Base-by-base conservation (phyloP, 2,888 invertebrate genomes). In the Pristionchus exspectatus region DNA sequence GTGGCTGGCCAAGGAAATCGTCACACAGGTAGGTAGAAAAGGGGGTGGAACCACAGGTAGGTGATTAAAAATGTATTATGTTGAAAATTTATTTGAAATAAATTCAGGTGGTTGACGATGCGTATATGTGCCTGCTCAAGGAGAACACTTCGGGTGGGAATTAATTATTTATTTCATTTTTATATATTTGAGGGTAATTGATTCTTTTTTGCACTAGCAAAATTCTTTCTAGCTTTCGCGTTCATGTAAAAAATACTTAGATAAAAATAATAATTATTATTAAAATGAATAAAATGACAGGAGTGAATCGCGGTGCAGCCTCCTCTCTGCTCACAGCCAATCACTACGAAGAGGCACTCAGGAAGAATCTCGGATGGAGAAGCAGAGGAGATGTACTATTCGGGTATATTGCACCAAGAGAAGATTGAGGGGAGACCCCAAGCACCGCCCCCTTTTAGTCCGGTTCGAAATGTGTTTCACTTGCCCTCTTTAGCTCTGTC, bases 291-390 rank as follows among this genome's bases (percentile, higher is more conserved):
- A 12, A 50, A 50, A 7, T 9, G 44, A 9, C 44, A 50, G 44
- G 44, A 0, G 12, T 50, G 44, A 27, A 16, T 9, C 50, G 87
- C 44, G 87, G 87, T 7, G 33, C 66, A 10, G 44, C 44, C n/a
- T 0, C 66, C 21, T 16, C 50, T 21, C 69, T 44, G 5, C 54
- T 87, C 27, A 44, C 63, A 0, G 14, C 18, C 2, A 1, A 27
- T 21, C 87, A 87, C 50, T 87, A 87, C 50, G 87, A 87, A 21
- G 87, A 87, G 69, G 87, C 50, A 7, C 50, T 87, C 21, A 38
- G 87, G 24, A 66, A 59, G 87, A 87, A 87, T 69, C 87, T 87
- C 66, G 87, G 87, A 16, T 87, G 87, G 87, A n/a, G 87, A 33
- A 50, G 66, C 33, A 69, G 50, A 16, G 59, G 44, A 2, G 87